Evolutionary conservation across 2,797 vertebrate species (phyloP).

Genomic region (Tachyglossus aculeatus): DNA sequence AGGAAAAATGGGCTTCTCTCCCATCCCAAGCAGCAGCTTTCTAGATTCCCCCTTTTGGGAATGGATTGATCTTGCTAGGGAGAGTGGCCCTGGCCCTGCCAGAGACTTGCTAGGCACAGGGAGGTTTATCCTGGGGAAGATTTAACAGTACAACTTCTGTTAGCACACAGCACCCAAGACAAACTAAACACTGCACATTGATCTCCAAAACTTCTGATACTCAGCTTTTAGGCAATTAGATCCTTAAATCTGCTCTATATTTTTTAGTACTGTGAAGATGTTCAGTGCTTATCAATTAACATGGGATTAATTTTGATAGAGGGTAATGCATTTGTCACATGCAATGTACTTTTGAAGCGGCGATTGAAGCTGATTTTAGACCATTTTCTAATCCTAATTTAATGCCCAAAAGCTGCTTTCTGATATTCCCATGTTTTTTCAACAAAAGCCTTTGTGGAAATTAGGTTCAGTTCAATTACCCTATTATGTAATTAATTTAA

Average conservation of each 20-base stretch:
- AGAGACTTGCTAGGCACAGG: too few relatives aligned
- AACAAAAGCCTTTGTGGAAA: slow-evolving; percentile 24
- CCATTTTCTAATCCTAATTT: slow-evolving; percentile 41
- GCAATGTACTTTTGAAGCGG: slow-evolving; percentile 30
- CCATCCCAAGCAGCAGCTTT: too few relatives aligned
- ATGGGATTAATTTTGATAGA: slow-evolving; percentile 5
- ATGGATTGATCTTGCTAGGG: too few relatives aligned
- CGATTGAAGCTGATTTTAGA: slow-evolving; percentile 34
- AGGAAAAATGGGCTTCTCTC: too few relatives aligned
- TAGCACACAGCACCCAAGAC: too few relatives aligned
- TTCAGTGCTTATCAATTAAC: background rate
- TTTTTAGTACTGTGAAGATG: background rate
- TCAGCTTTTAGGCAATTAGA: background rate
- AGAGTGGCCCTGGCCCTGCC: too few relatives aligned
- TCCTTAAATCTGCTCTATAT: too few relatives aligned
- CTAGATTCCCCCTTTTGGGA: too few relatives aligned
- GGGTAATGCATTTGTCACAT: background rate
- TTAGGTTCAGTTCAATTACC: slow-evolving; percentile 28
- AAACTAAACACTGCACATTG: too few relatives aligned
- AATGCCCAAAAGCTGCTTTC: slow-evolving; percentile 37
- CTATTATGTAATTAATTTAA: slow-evolving; percentile 10
- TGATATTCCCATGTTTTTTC: slow-evolving; percentile 20
- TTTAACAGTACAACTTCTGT: too few relatives aligned
- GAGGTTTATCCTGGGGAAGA: too few relatives aligned
- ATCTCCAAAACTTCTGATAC: too few relatives aligned